Conservation (phyloP, 2,888 invertebrate genomes). For the Danaus chrysippus region DNA sequence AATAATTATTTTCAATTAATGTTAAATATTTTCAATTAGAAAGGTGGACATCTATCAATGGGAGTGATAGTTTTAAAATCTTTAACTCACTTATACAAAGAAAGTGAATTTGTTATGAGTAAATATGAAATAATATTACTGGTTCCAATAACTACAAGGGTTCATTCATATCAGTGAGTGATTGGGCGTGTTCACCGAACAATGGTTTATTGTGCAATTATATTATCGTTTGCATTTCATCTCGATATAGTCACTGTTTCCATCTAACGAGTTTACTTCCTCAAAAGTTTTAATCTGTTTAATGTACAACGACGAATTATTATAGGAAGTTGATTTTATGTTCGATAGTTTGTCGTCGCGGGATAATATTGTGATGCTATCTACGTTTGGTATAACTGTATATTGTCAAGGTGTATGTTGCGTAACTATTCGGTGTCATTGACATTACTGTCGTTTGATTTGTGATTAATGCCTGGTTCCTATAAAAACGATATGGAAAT, state of each 20-base stretch:
- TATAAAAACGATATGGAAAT: not conserved
- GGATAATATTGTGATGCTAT: constrained; percentile 34
- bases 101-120: too few species aligned
- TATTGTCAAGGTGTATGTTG: constrained; percentile 72
- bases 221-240: constrained; percentile 67
- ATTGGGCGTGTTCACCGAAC: constrained; percentile 47
- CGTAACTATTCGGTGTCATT: constrained; percentile 72
- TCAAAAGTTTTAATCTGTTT: constrained; percentile 24
- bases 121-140: too few species aligned
- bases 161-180: constrained; percentile 56
- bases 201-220: constrained; percentile 72
- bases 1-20: too few species aligned
- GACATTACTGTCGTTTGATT: constrained; percentile 64
- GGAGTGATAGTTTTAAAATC: too few species aligned
- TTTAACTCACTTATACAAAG: too few species aligned
- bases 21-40: too few species aligned
- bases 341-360: constrained; percentile 28
- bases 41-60: too few species aligned
- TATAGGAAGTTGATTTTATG: constrained; percentile 14
- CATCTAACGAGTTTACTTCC: constrained; percentile 38
- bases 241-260: constrained; percentile 51
- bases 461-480: constrained; percentile 33
- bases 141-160: constrained; percentile 35
- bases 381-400: constrained; percentile 47
- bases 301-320: constrained; percentile 18